Percentiles rank a stretch among this genome's conserved stretches.
phyloP scores from a whole-genome alignment of 2,888 invertebrate species.

The Julus scandinavius region DNA sequence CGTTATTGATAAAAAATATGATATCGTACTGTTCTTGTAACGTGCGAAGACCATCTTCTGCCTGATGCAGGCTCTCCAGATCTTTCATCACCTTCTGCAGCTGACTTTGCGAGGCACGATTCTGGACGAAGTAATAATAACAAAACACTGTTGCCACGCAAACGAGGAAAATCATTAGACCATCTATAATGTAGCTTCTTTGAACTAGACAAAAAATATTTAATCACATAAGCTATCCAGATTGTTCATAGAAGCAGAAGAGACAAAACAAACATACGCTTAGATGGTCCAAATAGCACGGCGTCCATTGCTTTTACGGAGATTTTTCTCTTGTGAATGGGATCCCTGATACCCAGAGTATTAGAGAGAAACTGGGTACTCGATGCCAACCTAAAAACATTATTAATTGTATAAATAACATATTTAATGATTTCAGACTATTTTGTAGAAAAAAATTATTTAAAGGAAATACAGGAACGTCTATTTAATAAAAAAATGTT shows the following conservation, averaged over 20 bases:
- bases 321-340: slow-evolving; percentile 97
- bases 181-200: slow-evolving; percentile 78
- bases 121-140: slow-evolving; percentile 19
- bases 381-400: slow-evolving; percentile 82
- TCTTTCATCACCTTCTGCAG: slow-evolving; percentile 92
- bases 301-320: slow-evolving; percentile 98
- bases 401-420: not conserved
- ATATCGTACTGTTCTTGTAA: slow-evolving; percentile 73
- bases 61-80: slow-evolving; percentile 90
- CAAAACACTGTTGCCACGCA: slow-evolving; percentile 65
- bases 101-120: slow-evolving; percentile 82
- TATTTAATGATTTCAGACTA: no score
- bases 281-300: slow-evolving; percentile 96
- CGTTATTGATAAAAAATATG: not conserved
- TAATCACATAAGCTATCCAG: not conserved
- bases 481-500: no score
- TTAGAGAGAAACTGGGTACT: slow-evolving; percentile 89
- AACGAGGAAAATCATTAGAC: slow-evolving; percentile 83
- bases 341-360: slow-evolving; percentile 94
- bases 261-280: slow-evolving; percentile 75
- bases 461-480: no score
- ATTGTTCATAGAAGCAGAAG: not conserved
- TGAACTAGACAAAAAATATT: not conserved
- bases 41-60: slow-evolving; percentile 86
- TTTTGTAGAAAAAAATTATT: no score